Evolutionary conservation across 1,140 invertebrate genomes (phyloP).

Genomic region (Drosophila sp.): DNA sequence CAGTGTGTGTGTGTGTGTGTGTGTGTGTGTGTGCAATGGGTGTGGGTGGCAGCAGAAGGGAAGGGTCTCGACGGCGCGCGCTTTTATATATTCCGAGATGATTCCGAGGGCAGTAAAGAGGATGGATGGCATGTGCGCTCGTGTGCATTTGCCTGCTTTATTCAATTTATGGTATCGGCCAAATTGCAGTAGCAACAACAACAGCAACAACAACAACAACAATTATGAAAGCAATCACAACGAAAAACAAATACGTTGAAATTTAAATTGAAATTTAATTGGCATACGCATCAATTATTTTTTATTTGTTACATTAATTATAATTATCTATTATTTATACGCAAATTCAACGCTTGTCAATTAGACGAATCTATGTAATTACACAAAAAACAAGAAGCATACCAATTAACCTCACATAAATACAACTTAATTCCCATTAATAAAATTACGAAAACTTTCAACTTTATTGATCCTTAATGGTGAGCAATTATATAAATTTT

Average conservation of each 20-base stretch:
- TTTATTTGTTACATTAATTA: conserved; percentile 63
- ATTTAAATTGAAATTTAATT: conserved; percentile 76
- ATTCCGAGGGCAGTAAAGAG: neutral
- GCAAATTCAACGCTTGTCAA: conserved; percentile 61
- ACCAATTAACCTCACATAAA: conserved; percentile 35
- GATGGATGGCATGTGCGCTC: conserved; percentile 40
- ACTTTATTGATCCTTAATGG: too few relatives aligned
- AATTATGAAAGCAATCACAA: conserved; percentile 32
- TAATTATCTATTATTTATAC: conserved; percentile 71
- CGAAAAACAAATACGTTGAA: conserved; percentile 42
- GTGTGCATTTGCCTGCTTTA: conserved; percentile 62
- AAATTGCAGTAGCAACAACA: conserved; percentile 52
- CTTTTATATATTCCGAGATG: too few relatives aligned
- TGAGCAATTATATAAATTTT: too few relatives aligned
- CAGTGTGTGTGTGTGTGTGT: conserved; percentile 24
- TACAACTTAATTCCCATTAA: conserved; percentile 8
- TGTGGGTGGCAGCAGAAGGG: conserved; percentile 11
- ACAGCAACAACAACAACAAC: conserved; percentile 32
- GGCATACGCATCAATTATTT: conserved; percentile 69
- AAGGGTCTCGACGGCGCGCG: neutral
- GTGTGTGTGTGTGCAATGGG: conserved; percentile 28
- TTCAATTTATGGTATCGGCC: conserved; percentile 55
- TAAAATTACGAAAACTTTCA: too few relatives aligned
- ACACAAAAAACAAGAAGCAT: conserved; percentile 8
- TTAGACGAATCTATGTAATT: conserved; percentile 67